Base-by-base conservation (phyloP, 2,888 invertebrate species). In the Suillia variegata region DNA sequence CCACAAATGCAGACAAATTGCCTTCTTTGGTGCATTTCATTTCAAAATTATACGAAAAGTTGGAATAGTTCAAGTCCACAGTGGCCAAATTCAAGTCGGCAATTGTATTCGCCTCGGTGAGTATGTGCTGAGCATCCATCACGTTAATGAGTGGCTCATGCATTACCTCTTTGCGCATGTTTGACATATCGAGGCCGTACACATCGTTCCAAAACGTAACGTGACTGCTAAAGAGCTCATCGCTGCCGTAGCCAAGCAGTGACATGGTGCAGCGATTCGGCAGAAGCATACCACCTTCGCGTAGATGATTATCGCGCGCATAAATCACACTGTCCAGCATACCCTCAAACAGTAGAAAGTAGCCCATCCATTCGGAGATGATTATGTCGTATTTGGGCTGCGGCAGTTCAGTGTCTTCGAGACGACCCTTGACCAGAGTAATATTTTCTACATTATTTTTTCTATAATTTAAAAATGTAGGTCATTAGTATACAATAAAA, bases 301-400 rank as follows among this genome's bases (percentile, higher is more conserved):
- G 87, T 6, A 98, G 85, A 79, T 89, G 92, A 68, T 89, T 87
- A 71, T 97, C 90, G 71, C 96, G 86, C 0, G 95, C 94, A 80
- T 91, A 91, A 65, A 98, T 88, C 12, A 98, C 90, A 77, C 94
- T 94, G 76, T 97, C 96, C 61, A 98, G 80, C 98, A 98, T 98
- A 48, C 95, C 96, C 84, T 98, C 98, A 80, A 94, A 98, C 1
- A 98, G 83, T 42, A 98, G 84, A 79, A 98, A 97, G 80, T 98
- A 98, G 1, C 98, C 98, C 98, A 98, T 98, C 96, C 97, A 98
- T 81, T 98, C 98, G 0, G 97, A 97, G 2, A 98, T 89, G 67
- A 98, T 94, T 4, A 96, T 88, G 80, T 98, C 97, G 34, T 92
- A 91, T 81, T 91, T 89, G 57, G 90, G 88, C 8, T 76, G 68